Conservation (phyloP, 2,888 invertebrate genomes). For the Tanaodytes sp. region DNA sequence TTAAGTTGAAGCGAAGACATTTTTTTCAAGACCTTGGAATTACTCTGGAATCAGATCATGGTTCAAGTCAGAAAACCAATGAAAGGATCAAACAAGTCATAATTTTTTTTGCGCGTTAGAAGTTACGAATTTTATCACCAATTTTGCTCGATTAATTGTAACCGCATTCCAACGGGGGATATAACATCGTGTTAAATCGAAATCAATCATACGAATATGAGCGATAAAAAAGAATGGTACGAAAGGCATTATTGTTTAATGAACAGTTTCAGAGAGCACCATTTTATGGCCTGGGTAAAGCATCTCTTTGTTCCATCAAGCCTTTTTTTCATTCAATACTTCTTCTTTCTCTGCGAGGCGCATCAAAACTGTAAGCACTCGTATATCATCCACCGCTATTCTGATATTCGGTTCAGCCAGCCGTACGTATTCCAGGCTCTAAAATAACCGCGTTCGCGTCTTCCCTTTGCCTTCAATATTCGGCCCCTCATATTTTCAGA, state of each 20-base stretch:
- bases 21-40: too few species aligned
- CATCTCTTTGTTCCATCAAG: slow-evolving; percentile 6
- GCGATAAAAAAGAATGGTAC: too few species aligned
- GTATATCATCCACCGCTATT: slow-evolving; percentile 10
- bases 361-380: neutral
- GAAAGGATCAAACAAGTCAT: too few species aligned
- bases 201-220: neutral
- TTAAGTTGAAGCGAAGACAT: too few species aligned
- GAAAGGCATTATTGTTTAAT: slow-evolving; percentile 3
- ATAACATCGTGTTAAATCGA: too few species aligned
- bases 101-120: too few species aligned
- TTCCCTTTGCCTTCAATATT: slow-evolving; percentile 13
- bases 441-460: slow-evolving; percentile 12
- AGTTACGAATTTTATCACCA: too few species aligned
- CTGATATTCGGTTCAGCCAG: slow-evolving; percentile 12
- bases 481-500: slow-evolving; percentile 14
- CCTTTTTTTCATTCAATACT: slow-evolving; percentile 2
- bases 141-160: too few species aligned
- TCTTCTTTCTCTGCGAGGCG: slow-evolving; percentile 1
- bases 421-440: slow-evolving; percentile 4
- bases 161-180: too few species aligned
- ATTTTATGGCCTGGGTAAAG: slow-evolving; percentile 1
- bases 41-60: too few species aligned
- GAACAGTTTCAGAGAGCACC: slow-evolving; percentile 4
- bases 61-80: too few species aligned